These are phyloP conservation scores for Monochamus alternatus DNA, from an alignment of 2,888 invertebrate species.

Conservation along the genomic window DNA sequence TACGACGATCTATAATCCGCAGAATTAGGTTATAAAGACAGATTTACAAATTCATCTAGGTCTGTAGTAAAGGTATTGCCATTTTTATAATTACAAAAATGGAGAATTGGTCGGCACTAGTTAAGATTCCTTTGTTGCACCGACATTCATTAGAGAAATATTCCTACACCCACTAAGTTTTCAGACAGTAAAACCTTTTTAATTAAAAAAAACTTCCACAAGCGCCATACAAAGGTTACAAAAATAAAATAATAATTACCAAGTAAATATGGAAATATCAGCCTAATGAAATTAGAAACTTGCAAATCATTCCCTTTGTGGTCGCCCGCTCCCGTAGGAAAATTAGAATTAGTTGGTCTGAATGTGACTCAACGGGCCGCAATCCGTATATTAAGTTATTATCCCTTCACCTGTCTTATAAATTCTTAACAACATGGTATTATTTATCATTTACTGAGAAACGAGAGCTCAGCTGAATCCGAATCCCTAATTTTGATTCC, in stretches of 20 bases:
- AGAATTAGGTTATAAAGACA: too few relatives aligned
- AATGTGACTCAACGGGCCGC: constrained; percentile 34
- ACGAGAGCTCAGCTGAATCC: constrained; percentile 1
- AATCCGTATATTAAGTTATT: constrained; percentile 60
- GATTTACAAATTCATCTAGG: too few relatives aligned
- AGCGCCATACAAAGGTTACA: constrained; percentile 9
- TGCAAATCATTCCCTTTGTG: constrained; percentile 43
- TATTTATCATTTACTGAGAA: constrained; percentile 46
- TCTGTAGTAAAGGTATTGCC: too few relatives aligned
- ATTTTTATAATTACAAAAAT: too few relatives aligned
- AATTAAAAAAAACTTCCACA: constrained; percentile 8
- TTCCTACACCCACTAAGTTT: too few relatives aligned
- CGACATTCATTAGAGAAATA: too few relatives aligned
- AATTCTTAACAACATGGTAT: constrained; percentile 57
- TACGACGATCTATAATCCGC: too few relatives aligned
- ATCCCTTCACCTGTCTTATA: constrained; percentile 63
- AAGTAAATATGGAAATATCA: constrained; percentile 29
- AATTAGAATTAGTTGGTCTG: constrained; percentile 31
- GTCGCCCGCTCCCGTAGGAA: constrained; percentile 45
- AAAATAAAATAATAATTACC: constrained; percentile 25
- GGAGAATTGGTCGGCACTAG: too few relatives aligned
- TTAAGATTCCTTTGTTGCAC: too few relatives aligned
- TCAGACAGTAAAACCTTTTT: neutral
- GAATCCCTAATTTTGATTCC: constrained; percentile 7
- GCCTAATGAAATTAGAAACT: constrained; percentile 47